These are phyloP conservation scores for Nysson spinosus DNA, from an alignment of 2,888 invertebrate species.

Conservation along the genomic window DNA sequence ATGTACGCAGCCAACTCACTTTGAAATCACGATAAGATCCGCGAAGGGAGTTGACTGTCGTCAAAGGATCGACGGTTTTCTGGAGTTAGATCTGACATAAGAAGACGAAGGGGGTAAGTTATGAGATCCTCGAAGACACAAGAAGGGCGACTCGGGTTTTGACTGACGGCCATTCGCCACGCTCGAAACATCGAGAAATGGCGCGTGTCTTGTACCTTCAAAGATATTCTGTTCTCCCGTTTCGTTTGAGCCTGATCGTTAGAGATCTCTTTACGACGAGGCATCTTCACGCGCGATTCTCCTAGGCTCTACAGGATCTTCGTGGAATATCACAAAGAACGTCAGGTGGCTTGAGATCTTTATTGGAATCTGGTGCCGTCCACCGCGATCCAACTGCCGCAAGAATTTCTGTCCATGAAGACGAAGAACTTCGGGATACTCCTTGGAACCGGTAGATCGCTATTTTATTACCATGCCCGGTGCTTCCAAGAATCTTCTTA, in stretches of 20 bases:
- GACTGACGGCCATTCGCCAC: constrained; percentile 69
- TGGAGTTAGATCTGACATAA: too few relatives aligned
- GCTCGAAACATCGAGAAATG: constrained; percentile 66
- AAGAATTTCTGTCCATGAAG: background rate
- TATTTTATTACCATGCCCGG: too few relatives aligned
- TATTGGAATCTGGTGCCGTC: constrained; percentile 27
- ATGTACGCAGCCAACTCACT: too few relatives aligned
- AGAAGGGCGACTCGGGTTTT: constrained; percentile 56
- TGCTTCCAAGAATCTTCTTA: too few relatives aligned
- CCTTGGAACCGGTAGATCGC: too few relatives aligned
- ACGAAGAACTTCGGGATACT: constrained; percentile 9
- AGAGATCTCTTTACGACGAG: constrained; percentile 29
- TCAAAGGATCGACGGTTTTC: too few relatives aligned
- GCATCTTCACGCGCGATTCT: constrained; percentile 3
- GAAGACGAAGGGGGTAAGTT: constrained; percentile 13
- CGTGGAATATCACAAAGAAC: constrained; percentile 29
- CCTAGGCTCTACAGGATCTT: constrained; percentile 12
- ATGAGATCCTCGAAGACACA: constrained; percentile 37
- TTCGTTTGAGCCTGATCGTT: constrained; percentile 23
- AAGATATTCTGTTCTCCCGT: constrained; percentile 44
- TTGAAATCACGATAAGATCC: too few relatives aligned
- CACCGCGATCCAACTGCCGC: background rate
- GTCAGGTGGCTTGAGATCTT: constrained; percentile 52
- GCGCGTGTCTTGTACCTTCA: constrained; percentile 63
- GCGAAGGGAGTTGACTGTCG: too few relatives aligned